These are phyloP conservation scores for Caretta caretta DNA, from an alignment of 2,113 vertebrate genomes.

Conservation along the genomic window DNA sequence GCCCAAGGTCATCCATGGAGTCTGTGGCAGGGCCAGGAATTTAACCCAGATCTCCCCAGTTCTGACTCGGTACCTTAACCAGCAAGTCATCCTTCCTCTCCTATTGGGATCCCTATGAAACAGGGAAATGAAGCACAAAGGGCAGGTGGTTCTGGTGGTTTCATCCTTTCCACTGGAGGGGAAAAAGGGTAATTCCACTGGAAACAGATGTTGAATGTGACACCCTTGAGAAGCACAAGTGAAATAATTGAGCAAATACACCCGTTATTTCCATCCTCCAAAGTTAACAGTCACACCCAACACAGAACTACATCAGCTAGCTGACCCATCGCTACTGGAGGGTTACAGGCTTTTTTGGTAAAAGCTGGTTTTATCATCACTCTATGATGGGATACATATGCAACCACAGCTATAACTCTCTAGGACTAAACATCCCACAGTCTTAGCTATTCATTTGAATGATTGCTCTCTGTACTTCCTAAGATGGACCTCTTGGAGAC, in stretches of 20 bases:
- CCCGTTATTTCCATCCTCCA: conserved; percentile 54
- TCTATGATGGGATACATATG: neutral
- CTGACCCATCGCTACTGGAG: neutral
- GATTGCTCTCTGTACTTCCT: neutral
- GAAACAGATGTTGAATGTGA: conserved; percentile 25
- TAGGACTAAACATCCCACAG: neutral
- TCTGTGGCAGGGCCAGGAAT: neutral
- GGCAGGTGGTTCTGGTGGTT: conserved; percentile 4
- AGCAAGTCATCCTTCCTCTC: neutral
- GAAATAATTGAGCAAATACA: conserved; percentile 62
- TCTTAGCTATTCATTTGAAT: neutral
- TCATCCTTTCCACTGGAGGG: neutral
- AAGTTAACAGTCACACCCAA: conserved; percentile 46
- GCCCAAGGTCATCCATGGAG: neutral
- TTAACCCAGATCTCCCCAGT: neutral
- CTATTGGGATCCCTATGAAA: neutral
- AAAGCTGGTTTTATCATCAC: conserved; percentile 15
- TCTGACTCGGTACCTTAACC: neutral
- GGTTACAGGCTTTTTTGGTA: conserved; percentile 17
- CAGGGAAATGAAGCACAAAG: neutral
- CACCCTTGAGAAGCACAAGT: conserved; percentile 44
- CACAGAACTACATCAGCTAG: conserved; percentile 33
- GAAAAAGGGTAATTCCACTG: conserved; percentile 1
- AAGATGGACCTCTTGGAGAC: neutral
- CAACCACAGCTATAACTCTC: neutral